Evolutionary conservation across 2,797 vertebrate genomes (phyloP).

Genomic region (Sylvilagus floridanus): DNA sequence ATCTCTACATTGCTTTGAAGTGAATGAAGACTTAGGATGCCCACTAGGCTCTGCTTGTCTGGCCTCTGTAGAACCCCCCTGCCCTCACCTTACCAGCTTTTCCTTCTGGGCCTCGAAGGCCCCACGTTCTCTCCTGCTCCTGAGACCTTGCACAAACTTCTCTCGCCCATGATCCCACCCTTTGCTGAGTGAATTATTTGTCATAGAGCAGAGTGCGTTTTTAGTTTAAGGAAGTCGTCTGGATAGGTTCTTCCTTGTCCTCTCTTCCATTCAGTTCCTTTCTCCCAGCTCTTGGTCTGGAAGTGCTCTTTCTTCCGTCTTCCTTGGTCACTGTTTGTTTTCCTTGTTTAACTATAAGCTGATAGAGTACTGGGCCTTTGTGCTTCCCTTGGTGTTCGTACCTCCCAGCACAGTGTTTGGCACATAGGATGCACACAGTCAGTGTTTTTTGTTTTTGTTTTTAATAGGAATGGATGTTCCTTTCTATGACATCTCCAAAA

Average conservation of each 20-base stretch:
- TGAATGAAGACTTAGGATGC: background rate
- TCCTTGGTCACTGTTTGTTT: background rate
- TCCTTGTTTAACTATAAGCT: background rate
- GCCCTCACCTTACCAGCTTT: background rate
- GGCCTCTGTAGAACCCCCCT: too few relatives aligned
- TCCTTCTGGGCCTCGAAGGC: background rate
- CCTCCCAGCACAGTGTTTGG: too few relatives aligned
- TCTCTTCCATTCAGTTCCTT: background rate
- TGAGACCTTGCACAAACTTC: background rate
- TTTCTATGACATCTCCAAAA: background rate
- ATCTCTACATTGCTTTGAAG: background rate
- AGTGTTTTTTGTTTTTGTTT: background rate
- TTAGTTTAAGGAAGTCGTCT: background rate
- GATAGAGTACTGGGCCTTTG: background rate
- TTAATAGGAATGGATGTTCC: background rate
- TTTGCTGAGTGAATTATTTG: background rate
- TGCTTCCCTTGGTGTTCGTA: background rate
- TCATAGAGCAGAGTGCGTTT: background rate
- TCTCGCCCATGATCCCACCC: background rate
- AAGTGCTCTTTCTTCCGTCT: background rate
- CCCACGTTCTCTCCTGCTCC: background rate
- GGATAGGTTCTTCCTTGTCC: background rate
- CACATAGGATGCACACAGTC: background rate
- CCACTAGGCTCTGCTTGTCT: background rate
- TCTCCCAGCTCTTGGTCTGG: background rate